phyloP scores from a whole-genome alignment of 2,888 invertebrate genomes.

The Lottia gigantea region DNA sequence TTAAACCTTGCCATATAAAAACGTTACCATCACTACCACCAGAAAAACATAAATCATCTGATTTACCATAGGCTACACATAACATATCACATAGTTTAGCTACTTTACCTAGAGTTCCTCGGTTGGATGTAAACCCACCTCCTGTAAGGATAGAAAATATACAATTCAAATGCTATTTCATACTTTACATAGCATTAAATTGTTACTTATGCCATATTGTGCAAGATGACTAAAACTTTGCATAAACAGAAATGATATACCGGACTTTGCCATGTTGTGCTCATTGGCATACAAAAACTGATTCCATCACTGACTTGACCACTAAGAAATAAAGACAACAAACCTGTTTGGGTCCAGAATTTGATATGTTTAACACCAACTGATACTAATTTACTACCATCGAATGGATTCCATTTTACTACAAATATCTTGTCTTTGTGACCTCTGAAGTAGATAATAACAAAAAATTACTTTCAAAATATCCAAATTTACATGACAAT shows the following conservation, averaged over 20 bases:
- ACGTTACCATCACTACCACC: conserved; percentile 68
- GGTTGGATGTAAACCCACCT: conserved; percentile 68
- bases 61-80: conserved; percentile 66
- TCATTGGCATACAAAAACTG: too few relatives aligned
- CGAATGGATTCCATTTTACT: conserved; percentile 68
- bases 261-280: too few relatives aligned
- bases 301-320: too few relatives aligned
- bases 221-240: too few relatives aligned
- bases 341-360: conserved; percentile 69
- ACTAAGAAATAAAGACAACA: too few relatives aligned
- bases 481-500: background rate
- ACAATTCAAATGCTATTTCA: too few relatives aligned
- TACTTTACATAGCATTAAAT: too few relatives aligned
- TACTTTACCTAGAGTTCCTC: conserved; percentile 67
- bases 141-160: conserved; percentile 42
- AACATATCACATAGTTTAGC: conserved; percentile 68
- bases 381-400: conserved; percentile 64
- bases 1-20: conserved; percentile 66
- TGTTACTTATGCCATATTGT: too few relatives aligned
- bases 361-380: conserved; percentile 70
- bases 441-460: conserved; percentile 57
- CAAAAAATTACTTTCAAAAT: background rate
- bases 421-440: conserved; percentile 70
- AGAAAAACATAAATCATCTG: conserved; percentile 63
- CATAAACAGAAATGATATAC: too few relatives aligned